Evolutionary conservation across 2,888 invertebrate genomes (phyloP).

Genomic region (Emmelina monodactyla): DNA sequence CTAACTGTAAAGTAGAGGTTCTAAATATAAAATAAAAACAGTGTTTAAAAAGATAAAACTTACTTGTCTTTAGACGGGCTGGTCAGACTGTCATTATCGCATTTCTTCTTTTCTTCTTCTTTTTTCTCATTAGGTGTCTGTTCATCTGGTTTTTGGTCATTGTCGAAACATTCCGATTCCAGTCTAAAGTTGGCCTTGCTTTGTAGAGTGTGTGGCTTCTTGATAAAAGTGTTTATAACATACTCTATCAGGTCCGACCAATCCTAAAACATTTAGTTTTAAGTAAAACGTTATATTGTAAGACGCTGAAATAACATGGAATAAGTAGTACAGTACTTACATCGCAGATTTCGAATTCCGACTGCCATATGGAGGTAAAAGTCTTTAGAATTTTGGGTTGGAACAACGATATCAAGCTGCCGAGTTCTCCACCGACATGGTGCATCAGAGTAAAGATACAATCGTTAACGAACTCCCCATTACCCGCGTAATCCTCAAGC

Average conservation of each 20-base stretch:
- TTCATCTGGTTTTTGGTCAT: conserved; percentile 18
- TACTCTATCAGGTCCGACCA: conserved; percentile 85
- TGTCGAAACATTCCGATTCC: conserved; percentile 40
- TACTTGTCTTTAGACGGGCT: no score
- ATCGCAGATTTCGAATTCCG: conserved; percentile 75
- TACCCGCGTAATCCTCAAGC: conserved; percentile 73
- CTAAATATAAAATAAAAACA: no score
- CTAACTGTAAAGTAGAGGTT: no score
- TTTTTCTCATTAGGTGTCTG: conserved; percentile 4
- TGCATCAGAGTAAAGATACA: conserved; percentile 89
- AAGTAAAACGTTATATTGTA: background rate
- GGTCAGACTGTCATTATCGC: no score
- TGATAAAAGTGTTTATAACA: conserved; percentile 79
- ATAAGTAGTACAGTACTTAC: conserved; percentile 51
- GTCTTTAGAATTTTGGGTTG: conserved; percentile 80
- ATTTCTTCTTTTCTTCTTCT: conserved; percentile 14
- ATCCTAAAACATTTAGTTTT: conserved; percentile 65
- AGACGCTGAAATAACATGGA: background rate
- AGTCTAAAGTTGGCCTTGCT: conserved; percentile 35
- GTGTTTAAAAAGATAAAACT: no score
- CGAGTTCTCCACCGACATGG: conserved; percentile 80
- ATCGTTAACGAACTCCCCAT: conserved; percentile 80
- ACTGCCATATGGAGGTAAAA: conserved; percentile 78
- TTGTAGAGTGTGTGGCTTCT: conserved; percentile 43
- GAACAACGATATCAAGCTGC: conserved; percentile 71